Base-by-base conservation (phyloP, 2,888 invertebrate species). In the Strigamia transsilvanica region DNA sequence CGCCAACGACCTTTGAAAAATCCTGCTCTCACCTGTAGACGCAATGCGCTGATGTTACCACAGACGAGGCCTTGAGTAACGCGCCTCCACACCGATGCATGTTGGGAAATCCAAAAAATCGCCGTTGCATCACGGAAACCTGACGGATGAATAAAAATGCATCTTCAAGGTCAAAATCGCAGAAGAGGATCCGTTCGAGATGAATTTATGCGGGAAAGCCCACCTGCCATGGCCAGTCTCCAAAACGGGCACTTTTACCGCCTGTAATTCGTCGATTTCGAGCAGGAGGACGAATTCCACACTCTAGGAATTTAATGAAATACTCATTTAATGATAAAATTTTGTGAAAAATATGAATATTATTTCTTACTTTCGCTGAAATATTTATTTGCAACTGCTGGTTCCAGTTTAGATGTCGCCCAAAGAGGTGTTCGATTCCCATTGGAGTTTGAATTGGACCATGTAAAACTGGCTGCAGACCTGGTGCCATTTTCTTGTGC, bases 151-250 rank as follows among this genome's bases (percentile, higher is more conserved):
- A 34, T 13, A 79, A 79, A 79, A 23, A 79, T 12, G 41, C 23
- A 79, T 42, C 79, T 73, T 73, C 73, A 73, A 73, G 73, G 73
- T 73, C 73, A 73, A 32, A 73, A 73, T 73, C 73, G 32, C 73
- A 73, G 73, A 73, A 61, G 61, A 56, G 23, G 66, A 32, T 32
- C 73, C 32, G 73, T 73, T 73, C 6, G 73, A 73, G 18, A 18
- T 18, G 12, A 27, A 13, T 27, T 15, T 15, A 12, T 73, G 73
- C 73, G 32, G 73, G 73, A 73, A 73, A 73, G 73, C 73, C 73
- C 73, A 81, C 81, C 81, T 81, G 81, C 81, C 81, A 81, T 12
- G 81, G 81, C 81, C 81, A 81, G 18, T 81, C 81, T n/a, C 66
- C 81, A 18, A 66, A 34, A 10, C 21, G 27, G 10, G 81, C 61